phyloP scores from a whole-genome alignment of 2,888 invertebrate genomes.

The Tortrix viridana region DNA sequence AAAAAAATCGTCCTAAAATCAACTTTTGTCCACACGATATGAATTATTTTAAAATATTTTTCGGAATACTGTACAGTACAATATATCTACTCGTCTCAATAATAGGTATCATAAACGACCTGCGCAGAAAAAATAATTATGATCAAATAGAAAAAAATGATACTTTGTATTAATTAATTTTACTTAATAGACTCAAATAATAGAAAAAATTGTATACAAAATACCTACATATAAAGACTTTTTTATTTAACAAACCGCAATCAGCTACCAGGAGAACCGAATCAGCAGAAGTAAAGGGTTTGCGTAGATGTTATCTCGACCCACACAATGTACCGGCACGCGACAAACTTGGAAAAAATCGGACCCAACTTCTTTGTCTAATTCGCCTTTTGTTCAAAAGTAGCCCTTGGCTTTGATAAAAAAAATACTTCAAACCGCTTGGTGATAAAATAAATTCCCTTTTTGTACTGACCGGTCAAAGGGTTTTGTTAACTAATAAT shows the following conservation, averaged over 20 bases:
- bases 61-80: no score
- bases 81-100: no score
- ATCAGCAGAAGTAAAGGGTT: conserved; percentile 53
- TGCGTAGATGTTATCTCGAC: conserved; percentile 54
- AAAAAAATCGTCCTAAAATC: no score
- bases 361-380: conserved; percentile 59
- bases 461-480: conserved; percentile 6
- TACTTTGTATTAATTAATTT: not conserved
- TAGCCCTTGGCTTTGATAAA: conserved; percentile 53
- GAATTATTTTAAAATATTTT: no score
- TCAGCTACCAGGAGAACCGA: conserved; percentile 20
- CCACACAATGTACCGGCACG: conserved; percentile 51
- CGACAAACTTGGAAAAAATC: conserved; percentile 50
- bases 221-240: not conserved
- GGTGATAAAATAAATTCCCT: conserved; percentile 25
- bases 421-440: conserved; percentile 36
- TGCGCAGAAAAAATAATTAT: no score
- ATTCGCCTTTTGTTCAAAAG: conserved; percentile 53
- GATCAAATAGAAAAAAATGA: not conserved
- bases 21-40: no score
- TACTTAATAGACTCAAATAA: not conserved
- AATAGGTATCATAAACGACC: no score
- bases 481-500: not conserved
- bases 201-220: not conserved
- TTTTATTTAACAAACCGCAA: conserved; percentile 4